phyloP scores from a whole-genome alignment of 2,113 vertebrate species.

The Antigone vipio region DNA sequence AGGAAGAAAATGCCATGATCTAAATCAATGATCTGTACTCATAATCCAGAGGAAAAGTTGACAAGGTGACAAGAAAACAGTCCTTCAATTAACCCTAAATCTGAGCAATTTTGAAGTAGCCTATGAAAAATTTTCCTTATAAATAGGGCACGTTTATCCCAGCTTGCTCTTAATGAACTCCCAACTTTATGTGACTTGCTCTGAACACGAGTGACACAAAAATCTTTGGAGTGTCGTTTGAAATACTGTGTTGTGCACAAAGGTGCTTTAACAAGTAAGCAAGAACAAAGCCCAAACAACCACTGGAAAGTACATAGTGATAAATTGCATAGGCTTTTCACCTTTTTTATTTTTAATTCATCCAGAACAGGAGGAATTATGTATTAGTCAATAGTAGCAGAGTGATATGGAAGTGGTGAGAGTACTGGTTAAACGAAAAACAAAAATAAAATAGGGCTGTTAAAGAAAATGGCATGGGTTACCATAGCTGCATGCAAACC shows the following conservation, averaged over 20 bases:
- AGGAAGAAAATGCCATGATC: neutral
- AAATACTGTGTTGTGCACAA: neutral
- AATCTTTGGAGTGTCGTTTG: neutral
- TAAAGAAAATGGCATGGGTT: neutral
- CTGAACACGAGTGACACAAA: neutral
- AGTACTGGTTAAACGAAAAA: neutral
- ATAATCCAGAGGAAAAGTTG: neutral
- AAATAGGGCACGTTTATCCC: neutral
- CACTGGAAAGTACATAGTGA: neutral
- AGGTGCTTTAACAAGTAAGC: neutral
- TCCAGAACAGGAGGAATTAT: neutral
- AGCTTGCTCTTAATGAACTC: neutral
- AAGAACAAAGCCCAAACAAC: neutral
- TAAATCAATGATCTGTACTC: neutral
- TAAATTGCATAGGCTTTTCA: neutral
- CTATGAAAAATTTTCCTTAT: neutral
- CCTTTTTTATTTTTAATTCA: neutral
- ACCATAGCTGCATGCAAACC: neutral
- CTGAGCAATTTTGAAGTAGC: neutral
- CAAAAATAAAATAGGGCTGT: neutral
- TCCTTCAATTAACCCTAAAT: neutral
- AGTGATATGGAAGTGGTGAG: neutral
- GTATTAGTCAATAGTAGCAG: neutral
- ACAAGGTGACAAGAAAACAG: neutral
- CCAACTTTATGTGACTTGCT: neutral